Conservation (phyloP, 2,888 invertebrate genomes). For the Trissolcus brochymenae region DNA sequence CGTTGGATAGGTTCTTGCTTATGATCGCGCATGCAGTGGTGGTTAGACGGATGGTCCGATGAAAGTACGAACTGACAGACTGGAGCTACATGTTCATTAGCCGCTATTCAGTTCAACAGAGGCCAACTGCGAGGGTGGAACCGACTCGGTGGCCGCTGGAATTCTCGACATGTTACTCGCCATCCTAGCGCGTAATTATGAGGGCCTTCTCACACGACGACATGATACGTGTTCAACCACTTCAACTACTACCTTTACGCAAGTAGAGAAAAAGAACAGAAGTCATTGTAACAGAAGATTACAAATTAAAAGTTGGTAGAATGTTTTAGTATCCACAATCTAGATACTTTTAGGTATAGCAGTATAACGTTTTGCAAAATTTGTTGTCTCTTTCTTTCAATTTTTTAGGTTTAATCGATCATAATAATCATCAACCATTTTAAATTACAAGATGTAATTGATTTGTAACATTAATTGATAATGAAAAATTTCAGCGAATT, state of each 20-base stretch:
- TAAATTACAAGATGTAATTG: too few relatives aligned
- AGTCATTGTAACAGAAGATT: conserved; percentile 5
- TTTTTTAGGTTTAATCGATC: too few relatives aligned
- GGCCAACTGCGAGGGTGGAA: conserved; percentile 73
- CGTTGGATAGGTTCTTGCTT: conserved; percentile 53
- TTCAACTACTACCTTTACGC: conserved; percentile 23
- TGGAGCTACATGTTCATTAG: conserved; percentile 74
- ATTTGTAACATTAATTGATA: too few relatives aligned
- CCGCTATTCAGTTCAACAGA: conserved; percentile 74
- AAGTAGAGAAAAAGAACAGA: conserved; percentile 25
- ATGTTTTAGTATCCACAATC: background rate
- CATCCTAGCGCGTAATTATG: conserved; percentile 71
- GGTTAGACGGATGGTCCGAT: conserved; percentile 63
- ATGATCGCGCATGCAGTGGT: conserved; percentile 64
- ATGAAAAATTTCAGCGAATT: conserved; percentile 16
- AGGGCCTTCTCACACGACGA: conserved; percentile 61
- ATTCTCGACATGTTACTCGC: conserved; percentile 72
- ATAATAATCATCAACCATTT: too few relatives aligned
- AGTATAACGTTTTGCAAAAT: too few relatives aligned
- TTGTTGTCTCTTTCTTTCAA: too few relatives aligned
- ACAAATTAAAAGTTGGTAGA: conserved; percentile 13
- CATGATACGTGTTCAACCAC: conserved; percentile 26
- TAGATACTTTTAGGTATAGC: background rate
- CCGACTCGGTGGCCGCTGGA: conserved; percentile 70
- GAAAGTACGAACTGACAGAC: conserved; percentile 66